Evolutionary conservation across 2,888 invertebrate species (phyloP).

Genomic region (Carterocephalus palaemon): DNA sequence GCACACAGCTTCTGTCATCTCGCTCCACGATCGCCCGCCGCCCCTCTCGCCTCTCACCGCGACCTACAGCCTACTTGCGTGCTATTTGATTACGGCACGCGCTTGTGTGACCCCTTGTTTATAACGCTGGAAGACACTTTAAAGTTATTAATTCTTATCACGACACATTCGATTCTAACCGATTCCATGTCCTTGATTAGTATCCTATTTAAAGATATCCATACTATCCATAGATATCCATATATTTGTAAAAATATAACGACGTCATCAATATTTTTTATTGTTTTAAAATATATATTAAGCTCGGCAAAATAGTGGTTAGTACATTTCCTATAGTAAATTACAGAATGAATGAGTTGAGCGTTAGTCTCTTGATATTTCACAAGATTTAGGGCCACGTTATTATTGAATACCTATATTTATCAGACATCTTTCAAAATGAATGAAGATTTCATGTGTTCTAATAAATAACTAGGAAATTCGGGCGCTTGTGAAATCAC

Average conservation of each 20-base stretch:
- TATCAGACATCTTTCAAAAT: slow-evolving; percentile 35
- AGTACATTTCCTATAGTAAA: too few species aligned
- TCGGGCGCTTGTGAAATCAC: slow-evolving; percentile 62
- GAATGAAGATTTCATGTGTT: slow-evolving; percentile 48
- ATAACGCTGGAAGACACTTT: slow-evolving; percentile 73
- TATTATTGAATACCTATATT: slow-evolving; percentile 12
- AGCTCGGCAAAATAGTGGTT: too few species aligned
- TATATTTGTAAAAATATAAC: too few species aligned
- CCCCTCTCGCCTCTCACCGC: slow-evolving; percentile 38
- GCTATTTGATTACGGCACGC: slow-evolving; percentile 65
- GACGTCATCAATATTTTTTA: too few species aligned
- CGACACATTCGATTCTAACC: slow-evolving; percentile 58
- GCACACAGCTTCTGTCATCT: slow-evolving; percentile 52
- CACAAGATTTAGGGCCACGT: too few species aligned
- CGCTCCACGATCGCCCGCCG: slow-evolving; percentile 41
- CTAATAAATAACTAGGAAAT: slow-evolving; percentile 57
- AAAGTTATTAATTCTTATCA: slow-evolving; percentile 72
- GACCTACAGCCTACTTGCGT: slow-evolving; percentile 65
- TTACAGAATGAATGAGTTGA: too few species aligned
- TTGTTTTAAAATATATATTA: too few species aligned
- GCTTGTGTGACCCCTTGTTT: slow-evolving; percentile 71
- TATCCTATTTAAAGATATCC: too few species aligned
- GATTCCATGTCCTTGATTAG: background rate
- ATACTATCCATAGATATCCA: too few species aligned
- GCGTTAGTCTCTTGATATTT: too few species aligned